Base-by-base conservation (phyloP, 2,888 invertebrate species). In the Epinotia bilunana region DNA sequence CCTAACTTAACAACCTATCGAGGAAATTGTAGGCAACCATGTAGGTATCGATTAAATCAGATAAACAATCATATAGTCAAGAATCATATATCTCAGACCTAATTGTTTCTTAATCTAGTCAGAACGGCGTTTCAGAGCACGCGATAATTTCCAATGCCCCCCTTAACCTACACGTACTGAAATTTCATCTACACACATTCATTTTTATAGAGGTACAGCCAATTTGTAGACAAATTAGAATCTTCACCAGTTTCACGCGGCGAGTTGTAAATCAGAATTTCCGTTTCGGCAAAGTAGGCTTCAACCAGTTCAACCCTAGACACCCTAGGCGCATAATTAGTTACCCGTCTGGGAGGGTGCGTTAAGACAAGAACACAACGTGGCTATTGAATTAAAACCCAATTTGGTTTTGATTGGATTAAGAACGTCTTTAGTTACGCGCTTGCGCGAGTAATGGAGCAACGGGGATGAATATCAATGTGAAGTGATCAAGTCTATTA, bases 311-410 rank as follows among this genome's bases (percentile, higher is more conserved):
- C 65, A 67, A 68, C 72, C 53, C 69, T 74, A 78, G 77, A 76
- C 77, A 73, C 74, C 77, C 77, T 76, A 76, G 74, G 77, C 64
- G 69, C 73, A 62, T 77, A 77, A 77, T 77, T 77, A 76, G 73
- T 9, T 39, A 39, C 39, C 70, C 61, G 75, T 75, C 73, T 75
- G 77, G 70, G 74, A 78, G 68, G 72, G 64, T 63, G 67, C 55
- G 23, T 73, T 73, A 70, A 61, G 76, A 65, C 13, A n/a, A 53
- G 77, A 60, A 72, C 69, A 77, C 72, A 77, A 61, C 20, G 58
- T 63, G 61, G 65, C 39, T 39, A 71, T 62, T 53, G 46, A 49
- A 71, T 71, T 74, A 61, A 70, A 60, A 39, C n/a, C 53, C n/a
- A 61, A 71, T 74, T 64, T 65, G 39, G 6, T 60, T 71, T 43